These are phyloP conservation scores for Cyanocitta stelleri DNA, from an alignment of 2,113 vertebrate genomes.

Conservation along the genomic window DNA sequence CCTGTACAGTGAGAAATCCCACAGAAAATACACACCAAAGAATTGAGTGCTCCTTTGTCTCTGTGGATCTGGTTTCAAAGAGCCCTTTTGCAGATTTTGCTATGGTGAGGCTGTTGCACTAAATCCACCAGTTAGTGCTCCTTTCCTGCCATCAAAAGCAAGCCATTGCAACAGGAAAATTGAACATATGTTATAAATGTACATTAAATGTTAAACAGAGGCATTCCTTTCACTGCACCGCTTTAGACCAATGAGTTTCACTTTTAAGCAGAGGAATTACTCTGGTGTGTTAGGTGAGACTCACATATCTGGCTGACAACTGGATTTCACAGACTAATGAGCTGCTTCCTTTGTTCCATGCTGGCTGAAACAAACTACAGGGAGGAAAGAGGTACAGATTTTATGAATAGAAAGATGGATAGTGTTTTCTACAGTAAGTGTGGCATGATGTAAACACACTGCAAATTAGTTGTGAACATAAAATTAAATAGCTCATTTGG, in stretches of 20 bases:
- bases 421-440: not conserved
- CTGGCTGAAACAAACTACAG: not conserved
- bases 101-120: not conserved
- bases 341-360: not conserved
- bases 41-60: not conserved
- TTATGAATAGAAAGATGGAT: not conserved
- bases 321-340: not conserved
- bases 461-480: not conserved
- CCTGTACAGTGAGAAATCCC: not conserved
- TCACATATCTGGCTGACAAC: not conserved
- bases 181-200: not conserved
- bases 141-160: not conserved
- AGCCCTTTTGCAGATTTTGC: not conserved
- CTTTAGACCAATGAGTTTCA: not conserved
- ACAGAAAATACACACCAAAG: not conserved
- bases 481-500: not conserved
- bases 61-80: not conserved
- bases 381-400: not conserved
- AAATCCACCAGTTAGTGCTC: not conserved
- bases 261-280: not conserved
- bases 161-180: not conserved
- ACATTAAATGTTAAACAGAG: not conserved
- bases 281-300: not conserved
- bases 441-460: not conserved
- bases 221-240: not conserved